Evolutionary conservation across 2,888 invertebrate genomes (phyloP).

Genomic region (Junonia oenone): DNA sequence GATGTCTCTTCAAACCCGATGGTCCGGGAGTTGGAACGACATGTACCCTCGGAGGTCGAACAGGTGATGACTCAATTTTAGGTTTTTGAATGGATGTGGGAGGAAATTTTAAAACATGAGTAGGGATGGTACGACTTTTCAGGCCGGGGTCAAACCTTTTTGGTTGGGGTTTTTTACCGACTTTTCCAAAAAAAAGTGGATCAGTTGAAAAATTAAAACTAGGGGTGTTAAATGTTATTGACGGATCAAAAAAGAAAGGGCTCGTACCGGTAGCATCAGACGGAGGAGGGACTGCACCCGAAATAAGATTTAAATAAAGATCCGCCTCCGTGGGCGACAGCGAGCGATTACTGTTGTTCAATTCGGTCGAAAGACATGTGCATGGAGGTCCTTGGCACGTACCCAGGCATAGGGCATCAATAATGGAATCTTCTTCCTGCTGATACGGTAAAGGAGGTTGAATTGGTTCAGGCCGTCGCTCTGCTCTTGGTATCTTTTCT

Average conservation of each 20-base stretch:
- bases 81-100: neutral
- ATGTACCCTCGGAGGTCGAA: neutral
- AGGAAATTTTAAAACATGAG: neutral
- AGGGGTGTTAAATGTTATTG: neutral
- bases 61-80: neutral
- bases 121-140: neutral
- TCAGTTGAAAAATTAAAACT: neutral
- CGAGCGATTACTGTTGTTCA: neutral
- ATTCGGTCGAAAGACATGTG: neutral
- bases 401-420: neutral
- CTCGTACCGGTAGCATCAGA: neutral
- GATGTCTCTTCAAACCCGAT: neutral
- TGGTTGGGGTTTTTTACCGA: neutral
- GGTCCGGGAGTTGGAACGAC: neutral
- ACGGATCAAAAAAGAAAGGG: neutral
- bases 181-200: neutral
- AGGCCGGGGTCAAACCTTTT: neutral
- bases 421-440: neutral
- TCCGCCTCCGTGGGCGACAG: neutral
- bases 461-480: neutral
- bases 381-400: neutral
- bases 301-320: neutral
- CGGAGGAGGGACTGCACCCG: neutral
- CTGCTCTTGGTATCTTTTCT: no score
- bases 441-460: neutral